These are phyloP conservation scores for Lithosia quadra DNA, from an alignment of 2,888 invertebrate species.

Conservation along the genomic window DNA sequence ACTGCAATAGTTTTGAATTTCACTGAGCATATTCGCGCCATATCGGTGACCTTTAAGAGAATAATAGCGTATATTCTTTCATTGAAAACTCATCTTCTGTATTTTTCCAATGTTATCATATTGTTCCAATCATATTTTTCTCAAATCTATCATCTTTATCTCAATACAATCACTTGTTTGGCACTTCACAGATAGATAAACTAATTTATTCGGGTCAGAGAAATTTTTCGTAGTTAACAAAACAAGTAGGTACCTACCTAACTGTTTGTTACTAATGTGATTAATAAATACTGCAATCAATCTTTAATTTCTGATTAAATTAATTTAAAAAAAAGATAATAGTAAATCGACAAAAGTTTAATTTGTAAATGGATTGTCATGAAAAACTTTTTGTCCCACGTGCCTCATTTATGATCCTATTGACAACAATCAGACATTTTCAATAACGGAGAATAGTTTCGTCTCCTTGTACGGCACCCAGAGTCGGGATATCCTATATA, in stretches of 20 bases:
- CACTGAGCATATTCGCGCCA: too few species aligned
- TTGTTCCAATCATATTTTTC: neutral
- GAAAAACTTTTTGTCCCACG: too few species aligned
- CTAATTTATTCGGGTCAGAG: constrained; percentile 37
- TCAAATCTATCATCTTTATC: neutral
- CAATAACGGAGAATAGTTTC: too few species aligned
- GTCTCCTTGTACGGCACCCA: too few species aligned
- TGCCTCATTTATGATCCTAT: too few species aligned
- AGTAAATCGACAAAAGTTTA: too few species aligned
- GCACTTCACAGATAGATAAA: neutral
- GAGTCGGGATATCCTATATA: too few species aligned
- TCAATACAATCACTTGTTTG: neutral
- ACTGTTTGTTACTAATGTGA: neutral
- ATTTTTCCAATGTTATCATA: neutral
- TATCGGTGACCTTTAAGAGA: too few species aligned
- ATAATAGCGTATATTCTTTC: neutral
- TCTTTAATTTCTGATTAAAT: too few species aligned
- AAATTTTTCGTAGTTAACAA: constrained; percentile 45
- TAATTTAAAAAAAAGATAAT: too few species aligned
- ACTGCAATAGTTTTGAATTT: neutral
- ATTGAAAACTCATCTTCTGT: neutral
- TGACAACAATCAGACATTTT: too few species aligned
- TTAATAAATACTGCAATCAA: neutral
- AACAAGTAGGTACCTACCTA: neutral
- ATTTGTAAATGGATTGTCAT: too few species aligned